Conservation (phyloP, 2,888 invertebrate species). For the Cataglyphis cursor region DNA sequence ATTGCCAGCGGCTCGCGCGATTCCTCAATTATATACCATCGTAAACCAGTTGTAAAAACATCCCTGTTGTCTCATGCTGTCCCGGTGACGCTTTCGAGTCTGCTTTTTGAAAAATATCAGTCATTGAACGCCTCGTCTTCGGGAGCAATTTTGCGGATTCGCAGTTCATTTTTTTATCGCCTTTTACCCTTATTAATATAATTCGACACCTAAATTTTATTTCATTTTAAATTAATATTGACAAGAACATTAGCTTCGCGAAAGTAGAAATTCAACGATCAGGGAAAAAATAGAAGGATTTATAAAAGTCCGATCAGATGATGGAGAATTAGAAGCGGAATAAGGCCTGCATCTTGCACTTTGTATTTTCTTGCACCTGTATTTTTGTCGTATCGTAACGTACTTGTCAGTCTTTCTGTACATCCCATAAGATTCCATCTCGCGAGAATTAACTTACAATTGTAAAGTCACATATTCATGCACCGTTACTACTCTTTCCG, state of each 20-base stretch:
- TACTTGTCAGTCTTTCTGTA: not conserved
- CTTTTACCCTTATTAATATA: not conserved
- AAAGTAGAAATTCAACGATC: constrained; percentile 36
- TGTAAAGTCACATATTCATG: not conserved
- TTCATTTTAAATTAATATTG: not conserved
- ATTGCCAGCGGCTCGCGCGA: constrained; percentile 60
- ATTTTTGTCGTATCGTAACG: not conserved
- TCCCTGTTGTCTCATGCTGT: not conserved
- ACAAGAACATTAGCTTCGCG: not conserved
- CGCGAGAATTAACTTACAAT: not conserved
- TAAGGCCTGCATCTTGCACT: not conserved
- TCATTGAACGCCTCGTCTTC: not conserved
- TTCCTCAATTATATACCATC: constrained; percentile 67
- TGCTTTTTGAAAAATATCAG: not conserved
- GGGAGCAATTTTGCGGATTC: not conserved
- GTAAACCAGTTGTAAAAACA: constrained; percentile 63
- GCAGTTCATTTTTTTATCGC: not conserved
- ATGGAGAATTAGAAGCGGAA: not conserved
- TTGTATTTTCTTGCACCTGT: not conserved
- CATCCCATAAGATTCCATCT: too few species aligned
- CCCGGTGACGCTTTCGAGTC: not conserved
- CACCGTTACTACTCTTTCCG: not conserved
- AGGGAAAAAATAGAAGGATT: not conserved
- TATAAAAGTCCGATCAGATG: not conserved
- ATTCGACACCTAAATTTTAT: not conserved